A percentile compares a stretch with the other conserved stretches of the same genome.
phyloP scores from a whole-genome alignment of 2,888 invertebrate genomes.

The Gandaritis pyraliata region DNA sequence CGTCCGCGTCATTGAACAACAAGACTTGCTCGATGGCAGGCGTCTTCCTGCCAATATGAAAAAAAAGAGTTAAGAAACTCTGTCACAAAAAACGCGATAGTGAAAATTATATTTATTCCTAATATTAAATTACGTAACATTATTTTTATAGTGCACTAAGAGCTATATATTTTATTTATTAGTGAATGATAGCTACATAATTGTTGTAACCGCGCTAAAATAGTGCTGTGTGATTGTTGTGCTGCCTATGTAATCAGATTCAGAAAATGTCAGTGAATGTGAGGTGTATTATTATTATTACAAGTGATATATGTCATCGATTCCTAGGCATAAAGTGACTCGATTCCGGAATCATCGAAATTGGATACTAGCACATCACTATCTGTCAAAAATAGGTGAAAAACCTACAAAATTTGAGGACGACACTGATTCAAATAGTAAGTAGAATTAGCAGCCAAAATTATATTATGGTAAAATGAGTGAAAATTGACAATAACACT shows the following conservation, averaged over 20 bases:
- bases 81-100: constrained; percentile 79
- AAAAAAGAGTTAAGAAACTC: constrained; percentile 78
- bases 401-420: constrained; percentile 77
- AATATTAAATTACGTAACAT: constrained; percentile 70
- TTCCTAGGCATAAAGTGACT: constrained; percentile 62
- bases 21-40: constrained; percentile 83
- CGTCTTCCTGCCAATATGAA: constrained; percentile 83
- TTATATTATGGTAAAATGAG: constrained; percentile 10
- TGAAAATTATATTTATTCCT: constrained; percentile 79
- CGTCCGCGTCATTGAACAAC: constrained; percentile 83
- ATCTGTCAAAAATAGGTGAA: constrained; percentile 76
- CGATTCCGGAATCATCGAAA: constrained; percentile 69
- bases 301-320: constrained; percentile 67
- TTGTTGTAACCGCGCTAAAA: constrained; percentile 76
- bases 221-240: constrained; percentile 80
- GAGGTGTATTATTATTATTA: constrained; percentile 62
- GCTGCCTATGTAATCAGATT: constrained; percentile 65
- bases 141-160: constrained; percentile 76
- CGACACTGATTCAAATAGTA: constrained; percentile 82
- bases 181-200: constrained; percentile 82
- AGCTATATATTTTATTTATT: constrained; percentile 77
- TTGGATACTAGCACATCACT: constrained; percentile 69
- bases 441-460: constrained; percentile 54
- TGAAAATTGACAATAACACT: constrained; percentile 16
- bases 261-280: constrained; percentile 71